Evolutionary conservation across 2,888 invertebrate species (phyloP).

Genomic region (Caenorhabditis japonica): DNA sequence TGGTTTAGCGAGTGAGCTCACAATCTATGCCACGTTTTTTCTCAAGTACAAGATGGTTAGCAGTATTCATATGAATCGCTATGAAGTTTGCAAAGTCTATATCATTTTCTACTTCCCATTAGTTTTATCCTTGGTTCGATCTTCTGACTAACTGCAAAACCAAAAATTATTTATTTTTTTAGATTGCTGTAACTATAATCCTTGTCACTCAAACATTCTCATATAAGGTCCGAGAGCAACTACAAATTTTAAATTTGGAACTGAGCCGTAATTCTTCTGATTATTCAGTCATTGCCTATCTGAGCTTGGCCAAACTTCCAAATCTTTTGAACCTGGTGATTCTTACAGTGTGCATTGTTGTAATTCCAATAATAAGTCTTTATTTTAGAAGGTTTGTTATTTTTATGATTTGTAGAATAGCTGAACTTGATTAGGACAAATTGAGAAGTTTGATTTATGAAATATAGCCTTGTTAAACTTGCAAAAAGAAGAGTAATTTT

Average conservation of each 20-base stretch:
- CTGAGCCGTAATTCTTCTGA: neutral
- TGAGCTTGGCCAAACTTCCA: too few relatives aligned
- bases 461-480: too few relatives aligned
- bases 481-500: too few relatives aligned
- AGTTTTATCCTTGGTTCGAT: neutral
- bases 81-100: neutral
- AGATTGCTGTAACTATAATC: neutral
- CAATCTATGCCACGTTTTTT: slow-evolving; percentile 12
- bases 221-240: neutral
- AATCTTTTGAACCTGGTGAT: too few relatives aligned
- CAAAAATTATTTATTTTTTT: neutral
- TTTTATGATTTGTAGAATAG: too few relatives aligned
- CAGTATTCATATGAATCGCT: neutral
- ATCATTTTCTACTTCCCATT: slow-evolving; percentile 2
- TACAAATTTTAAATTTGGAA: neutral
- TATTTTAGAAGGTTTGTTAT: neutral
- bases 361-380: neutral
- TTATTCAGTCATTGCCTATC: too few relatives aligned
- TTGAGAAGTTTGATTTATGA: too few relatives aligned
- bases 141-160: neutral
- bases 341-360: too few relatives aligned
- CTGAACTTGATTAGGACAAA: too few relatives aligned
- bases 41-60: slow-evolving; percentile 20
- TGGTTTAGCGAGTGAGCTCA: slow-evolving; percentile 6
- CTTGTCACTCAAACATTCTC: slow-evolving; percentile 7